These are phyloP conservation scores for Dinomys branickii DNA, from an alignment of 2,113 vertebrate species.

Conservation along the genomic window DNA sequence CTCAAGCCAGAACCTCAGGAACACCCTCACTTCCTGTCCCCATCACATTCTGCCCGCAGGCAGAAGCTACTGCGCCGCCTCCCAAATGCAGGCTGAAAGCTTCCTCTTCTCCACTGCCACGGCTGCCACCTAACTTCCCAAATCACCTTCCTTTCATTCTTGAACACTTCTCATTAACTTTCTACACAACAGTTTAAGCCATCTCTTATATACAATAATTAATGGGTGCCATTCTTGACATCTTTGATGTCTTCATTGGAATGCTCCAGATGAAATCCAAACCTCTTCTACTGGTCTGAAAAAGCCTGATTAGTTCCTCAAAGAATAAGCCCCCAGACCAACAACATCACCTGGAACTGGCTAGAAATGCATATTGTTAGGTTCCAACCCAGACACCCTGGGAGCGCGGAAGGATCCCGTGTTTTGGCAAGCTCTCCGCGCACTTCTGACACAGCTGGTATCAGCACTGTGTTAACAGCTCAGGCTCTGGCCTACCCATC, in stretches of 20 bases:
- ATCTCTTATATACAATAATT: neutral
- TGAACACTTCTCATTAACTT: neutral
- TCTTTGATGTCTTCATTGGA: conserved; percentile 4
- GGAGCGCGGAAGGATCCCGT: too few species aligned
- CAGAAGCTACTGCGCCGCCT: neutral
- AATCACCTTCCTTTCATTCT: neutral
- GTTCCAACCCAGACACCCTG: neutral
- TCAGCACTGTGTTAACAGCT: neutral
- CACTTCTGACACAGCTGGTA: neutral
- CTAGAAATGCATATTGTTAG: neutral
- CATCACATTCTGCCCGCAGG: neutral
- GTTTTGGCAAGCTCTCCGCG: neutral
- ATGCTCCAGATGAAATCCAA: conserved; percentile 37
- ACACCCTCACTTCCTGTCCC: neutral
- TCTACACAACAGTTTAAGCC: neutral
- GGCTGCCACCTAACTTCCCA: neutral
- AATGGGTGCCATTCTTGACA: neutral
- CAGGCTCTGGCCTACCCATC: neutral
- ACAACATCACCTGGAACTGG: neutral
- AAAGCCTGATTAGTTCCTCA: neutral
- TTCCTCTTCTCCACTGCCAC: neutral
- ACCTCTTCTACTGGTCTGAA: neutral
- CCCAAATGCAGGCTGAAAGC: neutral
- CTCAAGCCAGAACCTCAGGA: neutral
- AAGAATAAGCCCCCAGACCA: neutral